Percentiles rank a stretch among this genome's conserved stretches.
Conservation (phyloP, 2,888 invertebrate genomes). For the Pollenia amentaria region DNA sequence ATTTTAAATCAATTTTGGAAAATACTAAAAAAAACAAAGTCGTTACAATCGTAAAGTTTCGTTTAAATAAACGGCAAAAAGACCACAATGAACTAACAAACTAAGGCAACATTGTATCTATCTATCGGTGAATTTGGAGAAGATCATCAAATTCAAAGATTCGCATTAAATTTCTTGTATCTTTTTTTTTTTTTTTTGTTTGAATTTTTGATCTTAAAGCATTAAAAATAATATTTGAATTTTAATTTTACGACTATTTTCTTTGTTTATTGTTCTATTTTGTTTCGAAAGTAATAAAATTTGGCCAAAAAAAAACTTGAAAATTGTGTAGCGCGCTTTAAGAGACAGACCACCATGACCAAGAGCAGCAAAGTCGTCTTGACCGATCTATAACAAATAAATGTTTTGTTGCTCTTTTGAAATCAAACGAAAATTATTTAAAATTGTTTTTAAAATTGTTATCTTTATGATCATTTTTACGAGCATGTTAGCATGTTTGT, state of each 20-base stretch:
- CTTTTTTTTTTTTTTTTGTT: constrained; percentile 3
- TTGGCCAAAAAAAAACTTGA: constrained; percentile 44
- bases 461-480: constrained; percentile 60
- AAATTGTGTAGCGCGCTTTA: constrained; percentile 43
- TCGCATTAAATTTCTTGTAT: constrained; percentile 47
- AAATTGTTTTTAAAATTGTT: constrained; percentile 51
- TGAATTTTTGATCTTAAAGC: constrained; percentile 8
- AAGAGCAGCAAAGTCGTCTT: constrained; percentile 25
- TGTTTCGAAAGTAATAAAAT: constrained; percentile 58
- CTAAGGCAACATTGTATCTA: constrained; percentile 52
- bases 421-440: constrained; percentile 41
- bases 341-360: constrained; percentile 68
- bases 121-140: neutral
- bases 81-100: constrained; percentile 20
- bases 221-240: constrained; percentile 54
- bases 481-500: constrained; percentile 56
- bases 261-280: neutral
- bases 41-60: constrained; percentile 57
- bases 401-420: constrained; percentile 37
- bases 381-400: constrained; percentile 52
- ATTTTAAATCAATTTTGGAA: constrained; percentile 58
- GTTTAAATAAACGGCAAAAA: constrained; percentile 20
- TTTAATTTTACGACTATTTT: constrained; percentile 54
- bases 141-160: constrained; percentile 52
- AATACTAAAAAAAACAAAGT: constrained; percentile 36